Evolutionary conservation across 2,797 vertebrate species (phyloP).

Genomic region (Ficedula albicollis): DNA sequence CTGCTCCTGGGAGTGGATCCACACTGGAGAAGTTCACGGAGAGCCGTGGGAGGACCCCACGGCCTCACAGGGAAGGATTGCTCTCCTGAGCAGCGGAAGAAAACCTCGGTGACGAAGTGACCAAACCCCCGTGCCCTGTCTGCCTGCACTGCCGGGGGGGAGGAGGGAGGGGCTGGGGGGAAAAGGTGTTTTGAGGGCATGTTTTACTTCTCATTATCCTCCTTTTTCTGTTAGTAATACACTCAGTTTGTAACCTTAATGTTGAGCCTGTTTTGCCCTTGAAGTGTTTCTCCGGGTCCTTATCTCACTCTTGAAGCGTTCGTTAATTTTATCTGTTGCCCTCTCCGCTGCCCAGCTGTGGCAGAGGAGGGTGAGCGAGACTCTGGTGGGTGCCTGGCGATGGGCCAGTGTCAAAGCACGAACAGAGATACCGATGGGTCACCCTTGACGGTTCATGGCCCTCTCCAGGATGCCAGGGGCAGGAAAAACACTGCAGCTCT

Average conservation of each 20-base stretch:
- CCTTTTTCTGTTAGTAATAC: background rate
- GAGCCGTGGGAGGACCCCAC: too few relatives aligned
- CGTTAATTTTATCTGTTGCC: background rate
- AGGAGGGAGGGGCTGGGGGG: background rate
- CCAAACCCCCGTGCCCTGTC: background rate
- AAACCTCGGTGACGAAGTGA: background rate
- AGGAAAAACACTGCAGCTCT: accelerated
- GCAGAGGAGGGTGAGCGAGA: background rate
- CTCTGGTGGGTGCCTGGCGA: background rate
- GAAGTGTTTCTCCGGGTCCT: background rate
- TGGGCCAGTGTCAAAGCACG: background rate
- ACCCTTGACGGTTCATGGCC: accelerated
- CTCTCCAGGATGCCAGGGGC: background rate
- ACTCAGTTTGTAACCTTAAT: background rate
- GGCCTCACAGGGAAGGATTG: background rate
- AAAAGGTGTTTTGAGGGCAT: background rate
- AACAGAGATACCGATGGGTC: accelerated
- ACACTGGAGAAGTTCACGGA: too few relatives aligned
- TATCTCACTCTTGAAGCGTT: background rate
- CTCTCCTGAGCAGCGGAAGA: background rate
- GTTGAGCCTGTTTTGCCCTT: background rate
- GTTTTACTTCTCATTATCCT: background rate
- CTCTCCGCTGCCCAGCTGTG: background rate
- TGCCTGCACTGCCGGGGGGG: background rate
- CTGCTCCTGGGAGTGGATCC: too few relatives aligned